These are phyloP conservation scores for Mastomys natalensis DNA, from an alignment of 2,113 vertebrate species.

Conservation along the genomic window DNA sequence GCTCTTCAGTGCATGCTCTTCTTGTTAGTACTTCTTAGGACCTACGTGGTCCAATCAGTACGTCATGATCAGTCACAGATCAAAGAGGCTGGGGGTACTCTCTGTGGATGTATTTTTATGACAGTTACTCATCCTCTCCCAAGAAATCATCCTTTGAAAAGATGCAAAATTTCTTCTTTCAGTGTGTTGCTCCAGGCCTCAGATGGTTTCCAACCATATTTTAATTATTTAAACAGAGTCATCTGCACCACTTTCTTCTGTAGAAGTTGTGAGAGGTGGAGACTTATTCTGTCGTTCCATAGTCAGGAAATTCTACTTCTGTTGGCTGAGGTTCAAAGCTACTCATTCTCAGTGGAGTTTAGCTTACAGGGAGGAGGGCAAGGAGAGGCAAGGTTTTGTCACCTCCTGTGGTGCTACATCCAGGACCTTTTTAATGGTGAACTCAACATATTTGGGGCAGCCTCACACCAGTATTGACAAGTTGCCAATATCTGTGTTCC, in stretches of 20 bases:
- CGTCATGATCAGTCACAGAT: neutral
- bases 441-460: neutral
- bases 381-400: neutral
- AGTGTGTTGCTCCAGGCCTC: neutral
- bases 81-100: neutral
- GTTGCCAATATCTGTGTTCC: neutral
- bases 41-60: neutral
- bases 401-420: neutral
- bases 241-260: neutral
- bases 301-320: constrained; percentile 15
- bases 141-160: neutral
- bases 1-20: neutral
- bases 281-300: neutral
- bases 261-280: neutral
- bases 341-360: neutral
- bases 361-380: neutral
- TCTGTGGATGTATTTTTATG: neutral
- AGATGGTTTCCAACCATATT: neutral
- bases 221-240: neutral
- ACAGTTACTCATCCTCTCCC: neutral
- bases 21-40: neutral
- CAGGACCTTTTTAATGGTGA: neutral
- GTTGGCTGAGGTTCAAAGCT: neutral
- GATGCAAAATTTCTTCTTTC: neutral
- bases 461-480: neutral